A percentile compares a stretch with the other conserved stretches of the same genome.
Evolutionary conservation across 1,140 invertebrate species (phyloP).

Genomic region (Pachypsylla venusta): DNA sequence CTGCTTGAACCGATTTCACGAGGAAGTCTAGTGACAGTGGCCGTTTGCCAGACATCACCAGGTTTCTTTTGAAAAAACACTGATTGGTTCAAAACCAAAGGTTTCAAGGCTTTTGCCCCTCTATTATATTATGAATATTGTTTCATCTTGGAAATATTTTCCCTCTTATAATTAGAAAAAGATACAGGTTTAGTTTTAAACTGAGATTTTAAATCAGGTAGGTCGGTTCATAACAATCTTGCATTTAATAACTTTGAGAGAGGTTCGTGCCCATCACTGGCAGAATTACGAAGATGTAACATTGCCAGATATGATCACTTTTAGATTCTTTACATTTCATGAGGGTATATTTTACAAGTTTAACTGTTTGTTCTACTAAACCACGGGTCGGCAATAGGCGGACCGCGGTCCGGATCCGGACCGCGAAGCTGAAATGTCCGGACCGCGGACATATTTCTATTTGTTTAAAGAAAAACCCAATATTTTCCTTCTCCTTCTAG

Average conservation of each 20-base stretch:
- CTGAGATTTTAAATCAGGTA: neutral
- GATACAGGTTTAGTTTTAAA: neutral
- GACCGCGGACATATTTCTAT: too few species aligned
- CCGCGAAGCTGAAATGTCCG: too few species aligned
- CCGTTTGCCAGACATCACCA: neutral
- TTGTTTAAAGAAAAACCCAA: too few species aligned
- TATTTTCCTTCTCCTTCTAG: too few species aligned
- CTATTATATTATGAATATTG: neutral
- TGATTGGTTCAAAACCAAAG: neutral
- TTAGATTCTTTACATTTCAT: slow-evolving; percentile 22
- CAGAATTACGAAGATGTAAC: slow-evolving; percentile 13
- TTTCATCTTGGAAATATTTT: neutral
- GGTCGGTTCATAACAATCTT: neutral
- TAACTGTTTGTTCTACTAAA: slow-evolving; percentile 29
- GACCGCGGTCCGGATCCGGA: too few species aligned
- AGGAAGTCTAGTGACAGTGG: neutral
- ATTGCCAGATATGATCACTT: slow-evolving; percentile 15
- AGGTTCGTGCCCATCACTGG: neutral
- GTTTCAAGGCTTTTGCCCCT: neutral
- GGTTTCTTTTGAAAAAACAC: neutral
- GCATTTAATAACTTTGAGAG: neutral
- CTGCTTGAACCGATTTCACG: neutral
- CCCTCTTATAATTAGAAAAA: neutral
- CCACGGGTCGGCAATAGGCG: too few species aligned
- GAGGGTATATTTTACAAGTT: slow-evolving; percentile 29